A percentile compares a stretch with the other conserved stretches of the same genome.
phyloP scores from a whole-genome alignment of 2,797 vertebrate genomes.

The Bucorvus abyssinicus region DNA sequence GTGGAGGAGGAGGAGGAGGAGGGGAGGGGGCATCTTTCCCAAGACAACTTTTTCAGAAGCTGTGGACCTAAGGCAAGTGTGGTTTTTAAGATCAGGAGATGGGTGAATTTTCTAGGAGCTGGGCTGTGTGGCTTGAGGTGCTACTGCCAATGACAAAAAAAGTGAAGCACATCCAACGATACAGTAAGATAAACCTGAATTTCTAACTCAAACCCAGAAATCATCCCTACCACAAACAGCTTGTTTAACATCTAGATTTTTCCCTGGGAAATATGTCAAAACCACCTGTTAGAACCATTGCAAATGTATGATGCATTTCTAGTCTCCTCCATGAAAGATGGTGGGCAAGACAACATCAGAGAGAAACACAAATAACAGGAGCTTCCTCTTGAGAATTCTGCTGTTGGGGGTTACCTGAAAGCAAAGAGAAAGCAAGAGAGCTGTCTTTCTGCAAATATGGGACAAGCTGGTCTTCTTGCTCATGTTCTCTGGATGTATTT shows the following conservation, averaged over 20 bases:
- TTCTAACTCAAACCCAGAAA: background rate
- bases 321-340: background rate
- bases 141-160: background rate
- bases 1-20: background rate
- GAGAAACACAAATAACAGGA: background rate
- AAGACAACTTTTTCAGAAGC: slow-evolving; percentile 37
- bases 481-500: background rate
- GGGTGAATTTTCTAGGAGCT: background rate
- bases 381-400: background rate
- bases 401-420: background rate
- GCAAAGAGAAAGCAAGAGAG: background rate
- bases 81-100: background rate
- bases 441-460: background rate
- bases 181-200: background rate
- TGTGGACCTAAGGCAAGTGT: background rate
- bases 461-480: background rate
- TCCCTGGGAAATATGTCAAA: background rate
- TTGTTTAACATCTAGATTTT: background rate
- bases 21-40: slow-evolving; percentile 10
- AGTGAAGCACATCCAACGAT: rapidly evolving
- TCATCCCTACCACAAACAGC: background rate
- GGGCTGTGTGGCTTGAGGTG: background rate
- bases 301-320: background rate
- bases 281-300: background rate
- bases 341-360: background rate